Conservation (phyloP, 2,888 invertebrate genomes). For the Scaptomyza tumidula region DNA sequence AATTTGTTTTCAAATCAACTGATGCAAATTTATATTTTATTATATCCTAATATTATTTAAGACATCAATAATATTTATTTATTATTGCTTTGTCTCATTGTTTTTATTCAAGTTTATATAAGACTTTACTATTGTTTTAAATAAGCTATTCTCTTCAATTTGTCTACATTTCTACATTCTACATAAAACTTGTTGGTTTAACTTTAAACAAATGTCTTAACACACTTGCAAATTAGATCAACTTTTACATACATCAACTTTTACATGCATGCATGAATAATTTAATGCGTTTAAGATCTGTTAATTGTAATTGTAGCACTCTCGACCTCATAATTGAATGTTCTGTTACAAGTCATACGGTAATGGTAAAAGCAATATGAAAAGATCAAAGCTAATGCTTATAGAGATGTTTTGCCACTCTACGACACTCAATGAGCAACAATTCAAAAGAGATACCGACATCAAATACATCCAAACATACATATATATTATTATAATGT, state of each 20-base stretch:
- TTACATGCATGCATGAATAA: background rate
- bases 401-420: constrained; percentile 23
- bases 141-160: too few species aligned
- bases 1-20: background rate
- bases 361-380: constrained; percentile 25
- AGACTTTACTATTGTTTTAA: too few species aligned
- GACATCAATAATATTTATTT: too few species aligned
- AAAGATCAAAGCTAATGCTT: constrained; percentile 62
- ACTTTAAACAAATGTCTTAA: background rate
- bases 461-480: constrained; percentile 8
- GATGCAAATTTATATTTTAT: too few species aligned
- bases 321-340: constrained; percentile 6
- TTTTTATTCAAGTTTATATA: too few species aligned
- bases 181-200: background rate
- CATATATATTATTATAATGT: constrained; percentile 23
- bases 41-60: too few species aligned
- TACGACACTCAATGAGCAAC: constrained; percentile 26
- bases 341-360: constrained; percentile 35
- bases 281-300: background rate
- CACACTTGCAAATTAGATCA: background rate
- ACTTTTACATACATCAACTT: background rate
- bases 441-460: constrained; percentile 44
- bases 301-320: constrained; percentile 9
- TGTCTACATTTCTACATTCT: background rate
- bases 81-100: too few species aligned